phyloP scores from a whole-genome alignment of 1,140 invertebrate species.

The Metopolophium dirhodum region DNA sequence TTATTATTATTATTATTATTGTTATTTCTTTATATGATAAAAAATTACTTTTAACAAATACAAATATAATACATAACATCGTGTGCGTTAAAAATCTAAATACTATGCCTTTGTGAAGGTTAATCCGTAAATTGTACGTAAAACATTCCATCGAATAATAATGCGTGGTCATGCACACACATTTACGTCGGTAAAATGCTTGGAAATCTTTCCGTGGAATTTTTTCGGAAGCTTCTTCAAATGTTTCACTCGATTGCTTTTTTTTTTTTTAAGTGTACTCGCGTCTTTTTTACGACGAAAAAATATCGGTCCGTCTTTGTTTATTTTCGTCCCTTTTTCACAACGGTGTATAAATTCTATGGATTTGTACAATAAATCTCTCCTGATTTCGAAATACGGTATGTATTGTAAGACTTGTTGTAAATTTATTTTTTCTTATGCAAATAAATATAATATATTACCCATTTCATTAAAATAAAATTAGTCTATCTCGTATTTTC shows the following conservation, averaged over 20 bases:
- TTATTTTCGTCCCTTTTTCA: not conserved
- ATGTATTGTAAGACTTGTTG: not conserved
- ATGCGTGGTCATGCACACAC: not conserved
- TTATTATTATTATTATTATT: too few relatives aligned
- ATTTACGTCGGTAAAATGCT: not conserved
- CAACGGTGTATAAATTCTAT: not conserved
- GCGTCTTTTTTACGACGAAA: not conserved
- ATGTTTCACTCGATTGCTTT: slow-evolving; percentile 10
- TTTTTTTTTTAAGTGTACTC: not conserved
- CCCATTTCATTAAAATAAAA: not conserved
- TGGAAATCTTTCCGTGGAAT: not conserved
- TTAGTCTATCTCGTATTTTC: not conserved
- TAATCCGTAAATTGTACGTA: not conserved
- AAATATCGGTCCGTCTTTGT: not conserved
- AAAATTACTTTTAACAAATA: not conserved
- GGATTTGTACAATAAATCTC: not conserved
- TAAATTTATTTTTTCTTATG: not conserved
- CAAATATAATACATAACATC: not conserved
- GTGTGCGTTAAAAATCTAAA: not conserved
- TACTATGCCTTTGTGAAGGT: not conserved
- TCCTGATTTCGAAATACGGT: not conserved
- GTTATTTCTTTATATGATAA: not conserved
- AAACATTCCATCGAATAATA: not conserved
- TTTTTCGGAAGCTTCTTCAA: not conserved
- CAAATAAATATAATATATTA: not conserved